Percentiles rank a stretch among this genome's conserved stretches.
Evolutionary conservation across 2,113 vertebrate species (phyloP).

Genomic region (Hyperopisus bebe): DNA sequence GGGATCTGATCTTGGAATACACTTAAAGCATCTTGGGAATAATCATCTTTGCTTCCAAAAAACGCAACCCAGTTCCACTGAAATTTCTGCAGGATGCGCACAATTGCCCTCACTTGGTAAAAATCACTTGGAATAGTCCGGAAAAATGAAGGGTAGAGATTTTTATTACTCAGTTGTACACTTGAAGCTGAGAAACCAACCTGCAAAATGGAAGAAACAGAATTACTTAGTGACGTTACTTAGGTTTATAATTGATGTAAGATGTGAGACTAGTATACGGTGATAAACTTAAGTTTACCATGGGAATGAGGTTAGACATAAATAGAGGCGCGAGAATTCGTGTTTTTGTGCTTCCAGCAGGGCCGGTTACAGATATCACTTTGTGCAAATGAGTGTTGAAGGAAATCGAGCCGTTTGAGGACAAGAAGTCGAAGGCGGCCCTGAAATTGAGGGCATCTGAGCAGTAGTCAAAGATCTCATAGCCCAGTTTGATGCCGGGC

Average conservation of each 20-base stretch:
- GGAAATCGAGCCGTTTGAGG: constrained; percentile 34
- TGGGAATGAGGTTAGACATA: constrained; percentile 59
- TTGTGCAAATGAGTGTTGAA: constrained; percentile 16
- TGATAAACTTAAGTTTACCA: constrained; percentile 52
- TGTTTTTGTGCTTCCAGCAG: constrained; percentile 44
- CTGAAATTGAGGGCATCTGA: constrained; percentile 50
- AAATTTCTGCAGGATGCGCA: constrained; percentile 27
- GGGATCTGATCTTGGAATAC: constrained; percentile 5
- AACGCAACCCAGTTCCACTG: constrained; percentile 37
- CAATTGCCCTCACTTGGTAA: constrained; percentile 31
- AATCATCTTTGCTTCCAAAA: constrained; percentile 25
- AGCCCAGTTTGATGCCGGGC: constrained; percentile 73
- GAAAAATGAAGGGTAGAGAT: constrained; percentile 39
- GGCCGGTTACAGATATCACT: constrained; percentile 57
- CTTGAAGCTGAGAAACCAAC: constrained; percentile 64
- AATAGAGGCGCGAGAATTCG: constrained; percentile 56
- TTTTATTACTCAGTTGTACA: constrained; percentile 27
- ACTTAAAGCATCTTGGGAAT: constrained; percentile 26
- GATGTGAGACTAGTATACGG: not conserved
- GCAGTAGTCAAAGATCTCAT: constrained; percentile 70
- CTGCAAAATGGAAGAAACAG: constrained; percentile 44
- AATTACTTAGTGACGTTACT: not conserved
- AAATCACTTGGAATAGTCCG: constrained; percentile 39
- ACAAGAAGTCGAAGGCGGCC: constrained; percentile 45
- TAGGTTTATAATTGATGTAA: not conserved